phyloP scores from a whole-genome alignment of 2,888 invertebrate genomes.

The Falcaria lacertinaria region DNA sequence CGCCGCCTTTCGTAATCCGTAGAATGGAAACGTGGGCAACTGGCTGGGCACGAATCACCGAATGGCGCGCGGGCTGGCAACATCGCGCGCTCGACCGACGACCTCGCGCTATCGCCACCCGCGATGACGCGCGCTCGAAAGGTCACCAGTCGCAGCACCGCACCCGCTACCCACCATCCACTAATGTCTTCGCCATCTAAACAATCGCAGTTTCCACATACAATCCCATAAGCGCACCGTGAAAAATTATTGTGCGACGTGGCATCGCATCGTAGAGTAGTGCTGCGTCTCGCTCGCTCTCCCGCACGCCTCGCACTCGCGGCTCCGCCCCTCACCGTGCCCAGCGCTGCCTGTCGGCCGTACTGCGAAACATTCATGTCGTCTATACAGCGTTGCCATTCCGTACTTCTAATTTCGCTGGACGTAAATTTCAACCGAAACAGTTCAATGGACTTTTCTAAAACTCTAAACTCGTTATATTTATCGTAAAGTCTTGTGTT shows the following conservation, averaged over 20 bases:
- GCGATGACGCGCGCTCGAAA: slow-evolving; percentile 67
- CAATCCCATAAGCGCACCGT: slow-evolving; percentile 59
- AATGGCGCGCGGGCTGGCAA: slow-evolving; percentile 66
- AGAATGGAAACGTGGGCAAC: slow-evolving; percentile 54
- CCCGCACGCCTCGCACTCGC: slow-evolving; percentile 54
- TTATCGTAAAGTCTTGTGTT: slow-evolving; percentile 60
- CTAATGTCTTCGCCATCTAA: slow-evolving; percentile 64
- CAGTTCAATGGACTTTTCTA: slow-evolving; percentile 79
- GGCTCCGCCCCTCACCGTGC: slow-evolving; percentile 65
- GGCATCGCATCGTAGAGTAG: slow-evolving; percentile 30
- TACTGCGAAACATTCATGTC: slow-evolving; percentile 59
- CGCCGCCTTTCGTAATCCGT: slow-evolving; percentile 61
- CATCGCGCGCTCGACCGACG: slow-evolving; percentile 69
- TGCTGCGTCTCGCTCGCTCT: slow-evolving; percentile 56
- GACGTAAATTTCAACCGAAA: slow-evolving; percentile 78
- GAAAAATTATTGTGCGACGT: slow-evolving; percentile 47
- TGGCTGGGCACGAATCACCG: no score
- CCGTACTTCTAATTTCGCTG: slow-evolving; percentile 80
- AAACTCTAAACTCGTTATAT: slow-evolving; percentile 67
- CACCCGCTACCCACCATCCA: slow-evolving; percentile 49
- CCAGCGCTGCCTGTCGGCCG: slow-evolving; percentile 69
- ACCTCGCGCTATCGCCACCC: slow-evolving; percentile 72
- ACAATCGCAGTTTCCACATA: slow-evolving; percentile 64
- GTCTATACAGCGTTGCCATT: slow-evolving; percentile 78
- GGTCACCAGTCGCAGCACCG: slow-evolving; percentile 62